Percentiles rank a stretch among this genome's conserved stretches.
Evolutionary conservation across 2,888 invertebrate genomes (phyloP).

Genomic region (Erebia palarica): DNA sequence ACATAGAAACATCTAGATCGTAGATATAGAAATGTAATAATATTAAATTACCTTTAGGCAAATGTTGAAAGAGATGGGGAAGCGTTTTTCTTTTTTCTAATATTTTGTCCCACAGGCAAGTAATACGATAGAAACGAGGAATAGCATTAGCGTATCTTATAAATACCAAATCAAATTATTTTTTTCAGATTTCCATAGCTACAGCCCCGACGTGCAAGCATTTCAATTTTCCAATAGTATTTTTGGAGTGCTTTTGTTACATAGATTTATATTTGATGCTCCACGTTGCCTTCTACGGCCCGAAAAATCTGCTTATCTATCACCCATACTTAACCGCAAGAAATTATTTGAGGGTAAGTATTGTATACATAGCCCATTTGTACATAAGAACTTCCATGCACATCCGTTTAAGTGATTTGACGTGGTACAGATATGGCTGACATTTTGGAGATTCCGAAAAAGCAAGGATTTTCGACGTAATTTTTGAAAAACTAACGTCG

Average conservation of each 20-base stretch:
- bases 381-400: not conserved
- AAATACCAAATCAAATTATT: not conserved
- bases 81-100: too few relatives aligned
- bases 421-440: too few relatives aligned
- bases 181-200: slow-evolving; percentile 61
- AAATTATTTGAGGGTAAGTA: slow-evolving; percentile 69
- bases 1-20: too few relatives aligned
- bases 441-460: too few relatives aligned
- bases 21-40: not conserved
- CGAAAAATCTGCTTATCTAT: slow-evolving; percentile 74
- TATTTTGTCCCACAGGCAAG: too few relatives aligned
- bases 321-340: slow-evolving; percentile 79
- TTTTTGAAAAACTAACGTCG: too few relatives aligned
- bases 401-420: too few relatives aligned
- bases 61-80: too few relatives aligned
- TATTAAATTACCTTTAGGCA: not conserved
- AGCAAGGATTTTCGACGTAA: too few relatives aligned
- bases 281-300: slow-evolving; percentile 77
- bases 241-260: slow-evolving; percentile 71
- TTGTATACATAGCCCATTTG: not conserved
- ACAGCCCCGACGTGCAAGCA: slow-evolving; percentile 63
- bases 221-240: slow-evolving; percentile 59
- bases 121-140: not conserved
- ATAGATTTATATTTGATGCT: slow-evolving; percentile 77
- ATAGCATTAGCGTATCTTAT: too few relatives aligned